These are phyloP conservation scores for Lophotis ruficrista DNA, from an alignment of 2,113 vertebrate genomes.

Conservation along the genomic window DNA sequence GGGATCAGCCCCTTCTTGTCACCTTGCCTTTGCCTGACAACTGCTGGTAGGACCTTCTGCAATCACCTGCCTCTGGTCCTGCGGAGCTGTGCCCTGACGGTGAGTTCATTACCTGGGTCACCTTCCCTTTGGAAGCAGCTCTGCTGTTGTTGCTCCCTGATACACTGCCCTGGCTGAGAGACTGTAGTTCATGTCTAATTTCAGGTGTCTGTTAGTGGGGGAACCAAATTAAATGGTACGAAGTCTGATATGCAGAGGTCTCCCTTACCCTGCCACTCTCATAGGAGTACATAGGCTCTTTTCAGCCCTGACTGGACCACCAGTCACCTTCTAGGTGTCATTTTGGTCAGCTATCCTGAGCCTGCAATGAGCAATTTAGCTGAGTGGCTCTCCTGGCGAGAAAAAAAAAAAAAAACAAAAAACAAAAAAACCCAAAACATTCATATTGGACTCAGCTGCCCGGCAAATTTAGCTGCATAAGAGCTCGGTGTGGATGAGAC, in stretches of 20 bases:
- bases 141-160: background rate
- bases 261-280: background rate
- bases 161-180: background rate
- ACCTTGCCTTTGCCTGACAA: background rate
- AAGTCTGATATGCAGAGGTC: background rate
- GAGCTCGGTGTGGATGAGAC: fast-evolving
- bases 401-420: too few species aligned
- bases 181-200: background rate
- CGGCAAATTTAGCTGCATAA: background rate
- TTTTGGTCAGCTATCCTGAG: background rate
- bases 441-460: background rate
- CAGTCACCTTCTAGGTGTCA: background rate
- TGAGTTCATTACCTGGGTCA: background rate
- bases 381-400: background rate
- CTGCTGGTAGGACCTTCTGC: background rate
- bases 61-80: background rate
- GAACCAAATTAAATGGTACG: background rate
- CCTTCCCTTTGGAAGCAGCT: background rate
- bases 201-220: background rate
- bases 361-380: background rate
- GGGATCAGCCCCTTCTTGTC: fast-evolving
- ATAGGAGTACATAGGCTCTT: background rate
- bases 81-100: fast-evolving
- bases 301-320: background rate
- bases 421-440: too few species aligned